Base-by-base conservation (phyloP, 2,888 invertebrate genomes). In the Cheilosia vulpina region DNA sequence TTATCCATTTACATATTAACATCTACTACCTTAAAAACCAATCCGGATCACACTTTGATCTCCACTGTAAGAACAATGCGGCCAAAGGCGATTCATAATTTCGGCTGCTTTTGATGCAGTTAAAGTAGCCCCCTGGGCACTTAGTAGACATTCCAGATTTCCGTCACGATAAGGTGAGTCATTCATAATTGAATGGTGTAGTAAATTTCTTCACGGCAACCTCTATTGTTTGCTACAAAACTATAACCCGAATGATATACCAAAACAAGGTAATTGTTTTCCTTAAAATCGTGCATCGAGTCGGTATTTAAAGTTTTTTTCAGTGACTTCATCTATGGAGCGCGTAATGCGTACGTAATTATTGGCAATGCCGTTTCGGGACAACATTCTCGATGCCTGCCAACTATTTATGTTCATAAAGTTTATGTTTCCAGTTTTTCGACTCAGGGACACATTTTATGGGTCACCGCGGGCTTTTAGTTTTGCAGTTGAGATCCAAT, bases 101-200 rank as follows among this genome's bases (percentile, higher is more conserved):
- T 66, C 52, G 43, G 41, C 57, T 31, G 31, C 52, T 31, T 66
- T 66, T 60, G 52, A 66, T 66, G 50, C 65, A 58, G 9, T 76
- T 58, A 31, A 52, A 57, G 41, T 52, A 60, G 60, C 60, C 58
- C 27, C 17, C 24, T 9, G 60, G 60, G 31, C 31, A 31, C 31
- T 31, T 31, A 31, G 31, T 31, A 31, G 31, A 9, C 31, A 31
- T 50, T 47, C 41, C 15, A 27, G 63, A 43, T 57, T 47, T 55
- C 45, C 38, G 50, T 58, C 50, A 47, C 24, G 69, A 71, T 58
- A 24, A 57, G n/a, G 58, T 38, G 27, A 58, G 38, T 38, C 21
- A 47, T 58, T 50, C 57, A 45, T 55, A 66, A 52, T 27, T 69
- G 45, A 69, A 57, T 17, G 55, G 15, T 55, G 31, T 55, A 31